phyloP scores from a whole-genome alignment of 2,797 vertebrate genomes.

The Apogon hyalosoma region DNA sequence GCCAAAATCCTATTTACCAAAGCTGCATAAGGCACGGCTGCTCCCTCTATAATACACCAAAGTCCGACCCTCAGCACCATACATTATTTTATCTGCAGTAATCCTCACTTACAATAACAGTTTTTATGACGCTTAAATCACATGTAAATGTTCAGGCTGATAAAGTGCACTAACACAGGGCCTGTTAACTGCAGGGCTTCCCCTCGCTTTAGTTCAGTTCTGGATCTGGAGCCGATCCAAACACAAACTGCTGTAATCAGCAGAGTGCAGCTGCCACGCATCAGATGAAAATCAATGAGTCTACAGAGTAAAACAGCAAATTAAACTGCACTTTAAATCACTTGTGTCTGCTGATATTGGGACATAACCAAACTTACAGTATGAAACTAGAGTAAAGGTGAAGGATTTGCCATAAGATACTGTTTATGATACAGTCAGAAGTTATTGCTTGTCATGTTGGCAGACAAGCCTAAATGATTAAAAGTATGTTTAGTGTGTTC shows the following conservation, averaged over 20 bases:
- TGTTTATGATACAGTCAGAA: not conserved
- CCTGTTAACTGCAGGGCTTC: conserved; percentile 48
- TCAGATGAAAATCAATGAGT: conserved; percentile 35
- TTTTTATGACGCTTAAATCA: conserved; percentile 39
- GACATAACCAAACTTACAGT: not conserved
- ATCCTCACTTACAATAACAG: conserved; percentile 13
- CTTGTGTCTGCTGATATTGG: not conserved
- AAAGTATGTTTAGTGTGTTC: not conserved
- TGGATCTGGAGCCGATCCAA: conserved; percentile 52
- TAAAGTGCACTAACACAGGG: conserved; percentile 34
- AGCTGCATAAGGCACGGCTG: not conserved
- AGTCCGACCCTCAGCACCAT: not conserved
- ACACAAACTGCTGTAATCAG: conserved; percentile 49
- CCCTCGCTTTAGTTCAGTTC: conserved; percentile 15
- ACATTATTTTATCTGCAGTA: conserved; percentile 8
- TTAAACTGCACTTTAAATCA: conserved; percentile 19
- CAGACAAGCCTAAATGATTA: not conserved
- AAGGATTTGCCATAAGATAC: not conserved
- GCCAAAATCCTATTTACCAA: conserved; percentile 16
- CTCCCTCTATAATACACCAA: not conserved
- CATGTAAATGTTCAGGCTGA: conserved; percentile 29
- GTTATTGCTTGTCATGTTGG: not conserved
- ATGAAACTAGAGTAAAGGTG: not conserved
- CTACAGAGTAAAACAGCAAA: conserved; percentile 19
- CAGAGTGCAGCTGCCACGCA: conserved; percentile 40